Percentiles rank a stretch among this genome's conserved stretches.
These are phyloP conservation scores for Mesoligia furuncula DNA, from an alignment of 2,888 invertebrate genomes.

Conservation along the genomic window DNA sequence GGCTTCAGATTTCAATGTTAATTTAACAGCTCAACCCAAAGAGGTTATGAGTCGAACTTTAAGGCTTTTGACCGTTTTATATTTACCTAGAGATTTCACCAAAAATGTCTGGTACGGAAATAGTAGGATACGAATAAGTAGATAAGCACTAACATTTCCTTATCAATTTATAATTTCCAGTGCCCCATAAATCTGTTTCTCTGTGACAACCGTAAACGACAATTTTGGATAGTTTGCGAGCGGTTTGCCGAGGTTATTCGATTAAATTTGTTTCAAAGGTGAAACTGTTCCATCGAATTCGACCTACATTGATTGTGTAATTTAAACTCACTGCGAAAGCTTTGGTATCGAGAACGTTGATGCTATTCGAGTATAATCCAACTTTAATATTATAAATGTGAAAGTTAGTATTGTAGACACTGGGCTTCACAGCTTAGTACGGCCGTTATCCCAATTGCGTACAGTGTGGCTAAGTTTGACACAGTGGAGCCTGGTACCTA, in stretches of 20 bases:
- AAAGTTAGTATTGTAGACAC: too few relatives aligned
- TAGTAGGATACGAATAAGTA: not conserved
- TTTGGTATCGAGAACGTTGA: not conserved
- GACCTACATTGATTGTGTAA: constrained; percentile 4
- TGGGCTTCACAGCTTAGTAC: too few relatives aligned
- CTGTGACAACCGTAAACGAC: constrained; percentile 29
- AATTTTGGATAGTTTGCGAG: constrained; percentile 27
- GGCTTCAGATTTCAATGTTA: too few relatives aligned
- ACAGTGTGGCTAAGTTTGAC: too few relatives aligned
- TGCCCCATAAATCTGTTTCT: not conserved
- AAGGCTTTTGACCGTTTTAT: not conserved
- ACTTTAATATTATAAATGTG: too few relatives aligned
- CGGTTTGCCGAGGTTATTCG: not conserved
- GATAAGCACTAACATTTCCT: not conserved
- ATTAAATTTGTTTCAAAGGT: constrained; percentile 19
- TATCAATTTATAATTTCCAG: not conserved
- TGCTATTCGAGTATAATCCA: not conserved
- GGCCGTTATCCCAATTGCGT: too few relatives aligned
- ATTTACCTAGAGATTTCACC: not conserved
- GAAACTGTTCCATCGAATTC: constrained; percentile 22
- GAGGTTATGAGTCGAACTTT: not conserved
- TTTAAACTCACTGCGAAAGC: not conserved
- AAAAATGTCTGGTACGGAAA: not conserved
- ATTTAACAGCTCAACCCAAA: not conserved
- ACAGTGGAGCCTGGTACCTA: too few relatives aligned